Conservation (phyloP, 1,140 invertebrate species). For the Temnothorax curvispinosus region DNA sequence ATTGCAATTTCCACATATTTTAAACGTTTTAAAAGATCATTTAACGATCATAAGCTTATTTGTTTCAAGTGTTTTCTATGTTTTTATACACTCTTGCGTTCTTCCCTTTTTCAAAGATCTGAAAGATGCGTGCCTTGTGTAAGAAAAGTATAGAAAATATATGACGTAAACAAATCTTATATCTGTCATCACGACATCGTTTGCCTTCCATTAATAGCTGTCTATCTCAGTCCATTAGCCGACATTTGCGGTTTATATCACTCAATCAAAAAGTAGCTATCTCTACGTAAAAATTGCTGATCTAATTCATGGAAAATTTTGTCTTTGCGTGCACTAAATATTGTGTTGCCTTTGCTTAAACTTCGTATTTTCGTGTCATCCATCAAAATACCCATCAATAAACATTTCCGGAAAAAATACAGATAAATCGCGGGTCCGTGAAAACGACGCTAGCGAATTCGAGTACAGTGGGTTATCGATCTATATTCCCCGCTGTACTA, state of each 20-base stretch:
- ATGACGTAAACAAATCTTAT: background rate
- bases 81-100: background rate
- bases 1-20: background rate
- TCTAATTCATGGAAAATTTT: background rate
- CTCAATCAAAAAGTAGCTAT: conserved; percentile 2
- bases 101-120: background rate
- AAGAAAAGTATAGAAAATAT: background rate
- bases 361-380: background rate
- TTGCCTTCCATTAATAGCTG: conserved; percentile 19
- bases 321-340: conserved; percentile 16
- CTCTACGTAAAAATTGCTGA: background rate
- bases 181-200: background rate
- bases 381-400: conserved; percentile 19
- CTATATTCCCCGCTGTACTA: background rate
- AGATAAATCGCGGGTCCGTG: background rate
- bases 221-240: conserved; percentile 14
- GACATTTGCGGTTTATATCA: conserved; percentile 6
- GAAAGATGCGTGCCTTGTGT: background rate
- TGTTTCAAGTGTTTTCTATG: background rate
- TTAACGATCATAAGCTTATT: background rate
- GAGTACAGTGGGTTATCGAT: background rate
- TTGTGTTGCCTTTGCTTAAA: background rate
- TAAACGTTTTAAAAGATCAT: background rate
- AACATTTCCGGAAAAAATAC: conserved; percentile 26
- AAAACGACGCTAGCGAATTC: background rate